A percentile compares a stretch with the other conserved stretches of the same genome.
These are phyloP conservation scores for Magallana gigas DNA, from an alignment of 1,140 invertebrate species.

Conservation along the genomic window DNA sequence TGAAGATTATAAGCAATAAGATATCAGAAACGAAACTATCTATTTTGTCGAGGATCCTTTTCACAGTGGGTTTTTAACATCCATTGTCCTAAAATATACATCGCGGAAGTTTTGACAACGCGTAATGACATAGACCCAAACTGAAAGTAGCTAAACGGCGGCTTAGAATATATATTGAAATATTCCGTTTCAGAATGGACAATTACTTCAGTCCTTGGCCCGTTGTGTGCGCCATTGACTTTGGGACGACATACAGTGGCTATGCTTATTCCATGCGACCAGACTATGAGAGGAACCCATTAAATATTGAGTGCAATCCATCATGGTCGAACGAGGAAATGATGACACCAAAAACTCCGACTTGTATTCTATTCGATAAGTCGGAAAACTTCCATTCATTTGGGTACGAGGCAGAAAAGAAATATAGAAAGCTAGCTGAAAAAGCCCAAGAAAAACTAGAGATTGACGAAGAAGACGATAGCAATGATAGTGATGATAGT, in stretches of 20 bases:
- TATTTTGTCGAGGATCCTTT: no score
- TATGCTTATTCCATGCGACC: not conserved
- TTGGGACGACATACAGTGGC: not conserved
- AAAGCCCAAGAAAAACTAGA: not conserved
- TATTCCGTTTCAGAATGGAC: no score
- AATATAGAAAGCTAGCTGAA: constrained; percentile 76
- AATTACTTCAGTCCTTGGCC: no score
- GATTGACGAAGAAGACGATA: not conserved
- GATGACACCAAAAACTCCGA: constrained; percentile 82
- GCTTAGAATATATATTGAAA: no score
- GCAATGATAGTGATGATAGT: not conserved
- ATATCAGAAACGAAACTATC: no score
- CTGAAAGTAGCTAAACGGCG: no score
- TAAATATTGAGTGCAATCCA: not conserved
- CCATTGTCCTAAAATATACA: no score
- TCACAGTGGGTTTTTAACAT: no score
- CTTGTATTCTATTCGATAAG: constrained; percentile 81
- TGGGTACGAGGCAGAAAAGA: constrained; percentile 81
- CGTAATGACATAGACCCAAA: no score
- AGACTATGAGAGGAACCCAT: not conserved
- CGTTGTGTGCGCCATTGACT: not conserved
- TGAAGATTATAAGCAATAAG: no score
- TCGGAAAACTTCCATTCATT: constrained; percentile 82
- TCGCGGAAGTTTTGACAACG: no score
- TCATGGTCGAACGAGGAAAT: constrained; percentile 33